Base-by-base conservation (phyloP, 1,140 invertebrate genomes). In the Pollicipes pollicipes region DNA sequence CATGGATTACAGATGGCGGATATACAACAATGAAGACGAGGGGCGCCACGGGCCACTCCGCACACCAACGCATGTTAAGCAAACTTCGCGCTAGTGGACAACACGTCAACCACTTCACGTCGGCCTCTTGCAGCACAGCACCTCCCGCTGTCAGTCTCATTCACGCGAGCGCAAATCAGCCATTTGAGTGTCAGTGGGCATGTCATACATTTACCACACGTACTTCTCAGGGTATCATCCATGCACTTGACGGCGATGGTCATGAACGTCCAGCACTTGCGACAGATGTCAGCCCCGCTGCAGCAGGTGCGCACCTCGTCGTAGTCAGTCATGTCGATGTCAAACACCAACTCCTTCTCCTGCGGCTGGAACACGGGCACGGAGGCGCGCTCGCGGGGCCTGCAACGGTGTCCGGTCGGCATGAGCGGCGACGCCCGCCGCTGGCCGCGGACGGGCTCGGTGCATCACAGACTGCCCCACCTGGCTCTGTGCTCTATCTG, bases 301-400 rank as follows among this genome's bases (percentile, higher is more conserved):
- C 79, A 79, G 72, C 79, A 77, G 24, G 37, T 72, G 79, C 97
- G 83, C 2, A 99, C 87, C 78, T 97, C 93, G 85, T 99, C 96
- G 82, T 99, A 99, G 83, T 99, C 97, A 68, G 96, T 98, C 85
- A 99, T 91, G 85, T 99, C 97, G 77, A 99, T 99, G 87, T 99
- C 97, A 83, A 99, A 97, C 2, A 99, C 93, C 24, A 98, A 80
- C 83, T 99, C 97, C 79, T 93, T 90, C 77, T 91, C 86, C 2
- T 84, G 75, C 16, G 88, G 84, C 71, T 77, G 76, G 78, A 83
- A 84, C 66, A 81, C 81, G 30, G 76, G 74, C 10, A 83, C 79
- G n/a, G 79, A 83, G 72, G 83, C 80, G 71, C 84, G 81, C 63
- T 85, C 82, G 77, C 83, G 84, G 0, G 87, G 86, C 80, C 87